Conservation (phyloP, 2,113 vertebrate species). For the Ctenomys sociabilis region DNA sequence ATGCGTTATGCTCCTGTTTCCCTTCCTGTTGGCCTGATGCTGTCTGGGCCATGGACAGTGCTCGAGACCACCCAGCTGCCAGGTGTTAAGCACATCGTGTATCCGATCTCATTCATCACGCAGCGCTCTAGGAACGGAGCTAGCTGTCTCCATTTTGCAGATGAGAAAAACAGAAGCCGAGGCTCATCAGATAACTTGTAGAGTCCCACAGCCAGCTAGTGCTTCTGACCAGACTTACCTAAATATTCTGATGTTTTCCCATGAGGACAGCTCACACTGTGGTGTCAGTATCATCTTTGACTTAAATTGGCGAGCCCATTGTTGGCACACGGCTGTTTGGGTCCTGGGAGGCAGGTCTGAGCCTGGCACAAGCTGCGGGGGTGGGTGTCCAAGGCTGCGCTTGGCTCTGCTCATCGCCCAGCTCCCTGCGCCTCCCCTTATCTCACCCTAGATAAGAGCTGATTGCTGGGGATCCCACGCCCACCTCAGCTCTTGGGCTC, state of each 20-base stretch:
- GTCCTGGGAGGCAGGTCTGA: conserved; percentile 31
- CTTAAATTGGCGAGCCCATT: background rate
- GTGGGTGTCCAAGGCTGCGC: background rate
- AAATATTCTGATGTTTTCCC: background rate
- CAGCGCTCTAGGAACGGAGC: background rate
- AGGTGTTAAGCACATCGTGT: background rate
- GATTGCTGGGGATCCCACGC: conserved; percentile 32
- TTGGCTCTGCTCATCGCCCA: conserved; percentile 17
- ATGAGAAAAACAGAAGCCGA: conserved; percentile 40
- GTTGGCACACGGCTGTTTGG: background rate
- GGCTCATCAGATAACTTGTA: background rate
- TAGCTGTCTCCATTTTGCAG: background rate
- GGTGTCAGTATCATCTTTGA: background rate
- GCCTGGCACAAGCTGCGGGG: conserved; percentile 30
- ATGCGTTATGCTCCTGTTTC: background rate
- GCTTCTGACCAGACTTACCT: background rate
- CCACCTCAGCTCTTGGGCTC: conserved; percentile 45
- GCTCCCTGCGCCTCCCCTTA: conserved; percentile 53
- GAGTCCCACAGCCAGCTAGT: background rate
- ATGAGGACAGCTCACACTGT: background rate
- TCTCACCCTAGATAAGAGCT: conserved; percentile 54
- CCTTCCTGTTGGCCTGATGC: background rate
- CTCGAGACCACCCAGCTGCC: background rate
- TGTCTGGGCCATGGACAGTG: background rate
- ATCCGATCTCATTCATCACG: background rate